These are phyloP conservation scores for Agapornis roseicollis DNA, from an alignment of 2,113 vertebrate species.

Conservation along the genomic window DNA sequence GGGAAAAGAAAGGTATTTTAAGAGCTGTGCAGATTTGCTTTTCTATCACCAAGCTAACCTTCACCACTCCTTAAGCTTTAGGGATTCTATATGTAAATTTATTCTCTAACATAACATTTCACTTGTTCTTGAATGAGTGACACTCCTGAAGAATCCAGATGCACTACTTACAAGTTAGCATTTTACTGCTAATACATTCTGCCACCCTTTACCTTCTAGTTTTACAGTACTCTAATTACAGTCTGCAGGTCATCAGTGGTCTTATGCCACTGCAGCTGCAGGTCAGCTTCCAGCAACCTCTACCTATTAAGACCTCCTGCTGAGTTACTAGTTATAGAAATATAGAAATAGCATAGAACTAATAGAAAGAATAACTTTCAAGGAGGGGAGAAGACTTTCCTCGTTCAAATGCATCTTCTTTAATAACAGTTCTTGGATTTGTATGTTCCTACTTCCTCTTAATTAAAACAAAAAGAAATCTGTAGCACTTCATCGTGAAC, in stretches of 20 bases:
- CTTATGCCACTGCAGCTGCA: conserved; percentile 60
- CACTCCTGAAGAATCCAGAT: conserved; percentile 74
- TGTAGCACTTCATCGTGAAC: background rate
- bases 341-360: conserved; percentile 46
- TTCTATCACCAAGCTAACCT: conserved; percentile 76
- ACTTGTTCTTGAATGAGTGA: conserved; percentile 72
- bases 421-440: background rate
- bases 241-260: background rate
- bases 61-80: conserved; percentile 72
- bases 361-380: conserved; percentile 61
- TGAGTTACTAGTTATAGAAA: conserved; percentile 69
- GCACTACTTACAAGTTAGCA: conserved; percentile 78
- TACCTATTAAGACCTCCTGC: conserved; percentile 58
- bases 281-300: conserved; percentile 53
- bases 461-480: background rate
- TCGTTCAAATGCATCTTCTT: background rate
- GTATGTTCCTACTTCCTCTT: background rate
- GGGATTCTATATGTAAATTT: conserved; percentile 77
- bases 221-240: conserved; percentile 66
- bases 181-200: conserved; percentile 76
- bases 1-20: background rate
- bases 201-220: conserved; percentile 50
- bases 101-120: conserved; percentile 76
- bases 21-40: conserved; percentile 70
- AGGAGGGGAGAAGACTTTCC: background rate